Percentiles rank a stretch among this genome's conserved stretches.
Conservation (phyloP, 2,888 invertebrate species). For the Trisateles emortualis region DNA sequence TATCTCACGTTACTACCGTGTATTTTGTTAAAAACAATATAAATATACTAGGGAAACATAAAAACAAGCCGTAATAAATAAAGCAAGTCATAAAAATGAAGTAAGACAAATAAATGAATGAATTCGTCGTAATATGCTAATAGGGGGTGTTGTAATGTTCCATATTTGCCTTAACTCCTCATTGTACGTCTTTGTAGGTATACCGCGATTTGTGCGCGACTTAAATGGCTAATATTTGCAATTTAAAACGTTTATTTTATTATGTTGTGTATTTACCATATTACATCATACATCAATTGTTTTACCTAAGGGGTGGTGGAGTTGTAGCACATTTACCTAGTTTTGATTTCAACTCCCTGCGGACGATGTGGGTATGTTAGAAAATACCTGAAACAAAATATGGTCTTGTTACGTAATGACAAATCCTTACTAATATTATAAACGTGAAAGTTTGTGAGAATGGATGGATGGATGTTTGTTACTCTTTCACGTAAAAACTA, state of each 20-base stretch:
- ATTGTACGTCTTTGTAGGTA: background rate
- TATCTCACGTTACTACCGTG: background rate
- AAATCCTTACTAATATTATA: too few species aligned
- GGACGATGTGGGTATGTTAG: too few species aligned
- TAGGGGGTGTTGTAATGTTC: slow-evolving; percentile 11
- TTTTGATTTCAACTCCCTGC: too few species aligned
- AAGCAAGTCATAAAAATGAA: slow-evolving; percentile 13
- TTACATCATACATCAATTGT: too few species aligned
- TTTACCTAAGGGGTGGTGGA: too few species aligned
- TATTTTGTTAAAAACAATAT: slow-evolving; percentile 3
- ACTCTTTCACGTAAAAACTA: too few species aligned
- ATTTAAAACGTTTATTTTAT: slow-evolving; percentile 1
- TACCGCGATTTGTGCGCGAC: background rate
- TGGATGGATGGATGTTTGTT: too few species aligned
- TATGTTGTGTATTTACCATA: too few species aligned
- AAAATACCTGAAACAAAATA: too few species aligned
- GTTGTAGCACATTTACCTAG: too few species aligned
- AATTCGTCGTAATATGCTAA: slow-evolving; percentile 15
- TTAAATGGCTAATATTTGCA: background rate
- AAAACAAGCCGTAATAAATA: slow-evolving; percentile 15
- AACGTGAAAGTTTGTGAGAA: too few species aligned
- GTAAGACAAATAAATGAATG: slow-evolving; percentile 18
- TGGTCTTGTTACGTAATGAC: too few species aligned
- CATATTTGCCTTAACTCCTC: slow-evolving; percentile 10
- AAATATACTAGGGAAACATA: slow-evolving; percentile 10